Conservation (phyloP, 2,888 invertebrate genomes). For the Caenorhabditis virilis region DNA sequence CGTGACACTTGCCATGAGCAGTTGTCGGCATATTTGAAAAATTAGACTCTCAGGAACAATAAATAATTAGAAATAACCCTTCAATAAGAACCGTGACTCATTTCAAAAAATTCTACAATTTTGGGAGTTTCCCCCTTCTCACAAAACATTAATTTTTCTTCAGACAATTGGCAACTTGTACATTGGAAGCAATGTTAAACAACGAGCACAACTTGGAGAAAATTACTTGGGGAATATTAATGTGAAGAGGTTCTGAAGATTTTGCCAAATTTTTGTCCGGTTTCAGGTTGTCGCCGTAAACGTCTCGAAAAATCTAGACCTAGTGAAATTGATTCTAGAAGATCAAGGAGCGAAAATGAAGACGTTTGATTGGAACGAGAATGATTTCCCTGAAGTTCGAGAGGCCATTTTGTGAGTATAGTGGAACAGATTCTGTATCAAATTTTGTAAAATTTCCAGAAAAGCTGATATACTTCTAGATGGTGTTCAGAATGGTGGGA, state of each 20-base stretch:
- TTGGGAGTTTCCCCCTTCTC: no score
- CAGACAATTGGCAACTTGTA: slow-evolving; percentile 29
- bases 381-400: slow-evolving; percentile 4
- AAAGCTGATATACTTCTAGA: slow-evolving; percentile 19
- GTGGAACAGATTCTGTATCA: slow-evolving; percentile 6
- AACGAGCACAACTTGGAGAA: slow-evolving; percentile 26
- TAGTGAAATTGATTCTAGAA: slow-evolving; percentile 17
- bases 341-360: slow-evolving; percentile 25
- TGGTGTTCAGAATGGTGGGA: slow-evolving; percentile 28
- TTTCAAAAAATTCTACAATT: no score
- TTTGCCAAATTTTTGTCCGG: not conserved
- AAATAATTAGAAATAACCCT: no score
- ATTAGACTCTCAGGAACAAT: no score
- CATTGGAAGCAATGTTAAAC: slow-evolving; percentile 30
- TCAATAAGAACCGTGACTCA: no score
- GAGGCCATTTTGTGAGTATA: no score
- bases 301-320: slow-evolving; percentile 11
- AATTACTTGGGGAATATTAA: slow-evolving; percentile 17
- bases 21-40: no score
- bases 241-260: no score
- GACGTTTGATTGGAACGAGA: slow-evolving; percentile 10
- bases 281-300: slow-evolving; percentile 12
- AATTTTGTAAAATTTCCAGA: slow-evolving; percentile 1
- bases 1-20: no score
- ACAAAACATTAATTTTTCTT: slow-evolving; percentile 1